Percentiles rank a stretch among this genome's conserved stretches.
phyloP scores from a whole-genome alignment of 2,113 vertebrate species.

The Sander vitreus region DNA sequence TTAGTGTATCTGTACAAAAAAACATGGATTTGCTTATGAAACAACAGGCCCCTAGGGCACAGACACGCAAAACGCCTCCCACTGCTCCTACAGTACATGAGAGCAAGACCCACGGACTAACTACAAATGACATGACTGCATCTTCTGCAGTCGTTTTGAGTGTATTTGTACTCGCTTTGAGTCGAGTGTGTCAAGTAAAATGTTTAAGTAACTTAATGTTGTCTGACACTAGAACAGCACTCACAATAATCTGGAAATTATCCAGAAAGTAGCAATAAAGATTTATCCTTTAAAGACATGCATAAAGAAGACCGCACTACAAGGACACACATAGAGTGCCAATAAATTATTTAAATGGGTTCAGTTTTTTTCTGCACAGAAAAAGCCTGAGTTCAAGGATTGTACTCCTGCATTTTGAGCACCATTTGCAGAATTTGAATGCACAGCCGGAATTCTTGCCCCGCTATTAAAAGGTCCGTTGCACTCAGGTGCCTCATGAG shows the following conservation, averaged over 20 bases:
- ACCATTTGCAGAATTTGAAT: background rate
- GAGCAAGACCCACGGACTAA: background rate
- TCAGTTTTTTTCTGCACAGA: background rate
- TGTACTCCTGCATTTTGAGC: background rate
- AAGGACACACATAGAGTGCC: background rate
- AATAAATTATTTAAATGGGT: slow-evolving; percentile 2
- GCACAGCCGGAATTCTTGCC: background rate
- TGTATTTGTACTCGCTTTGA: background rate
- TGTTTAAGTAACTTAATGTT: background rate
- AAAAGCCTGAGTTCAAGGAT: background rate
- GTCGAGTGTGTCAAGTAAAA: background rate
- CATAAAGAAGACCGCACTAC: background rate
- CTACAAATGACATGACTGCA: background rate
- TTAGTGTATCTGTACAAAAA: slow-evolving; percentile 92
- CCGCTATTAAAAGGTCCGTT: no score
- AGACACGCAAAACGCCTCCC: background rate
- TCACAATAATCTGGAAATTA: background rate
- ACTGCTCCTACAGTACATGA: no score
- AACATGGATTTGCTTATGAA: background rate
- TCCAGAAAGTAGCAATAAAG: background rate
- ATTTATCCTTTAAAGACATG: background rate
- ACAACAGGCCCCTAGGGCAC: background rate
- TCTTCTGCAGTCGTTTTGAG: background rate
- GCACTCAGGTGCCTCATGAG: background rate
- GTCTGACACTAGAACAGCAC: background rate